phyloP scores from a whole-genome alignment of 2,888 invertebrate genomes.

The Drosophila mercatorum region DNA sequence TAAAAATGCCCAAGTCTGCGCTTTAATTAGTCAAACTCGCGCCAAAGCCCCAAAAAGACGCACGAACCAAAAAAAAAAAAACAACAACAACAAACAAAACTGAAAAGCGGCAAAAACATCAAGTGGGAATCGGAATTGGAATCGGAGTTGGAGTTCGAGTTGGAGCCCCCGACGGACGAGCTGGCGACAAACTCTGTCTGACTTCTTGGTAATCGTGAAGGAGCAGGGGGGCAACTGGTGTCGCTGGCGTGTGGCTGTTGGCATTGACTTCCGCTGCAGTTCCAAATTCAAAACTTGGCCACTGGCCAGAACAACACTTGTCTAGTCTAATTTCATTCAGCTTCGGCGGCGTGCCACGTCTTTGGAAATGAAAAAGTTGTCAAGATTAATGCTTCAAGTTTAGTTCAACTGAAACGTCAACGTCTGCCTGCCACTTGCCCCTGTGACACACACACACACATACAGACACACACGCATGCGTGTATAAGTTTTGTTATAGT shows the following conservation, averaged over 20 bases:
- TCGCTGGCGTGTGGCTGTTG: conserved; percentile 53
- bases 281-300: conserved; percentile 39
- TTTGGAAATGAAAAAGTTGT: conserved; percentile 62
- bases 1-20: conserved; percentile 80
- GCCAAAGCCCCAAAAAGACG: conserved; percentile 70
- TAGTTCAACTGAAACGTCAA: conserved; percentile 38
- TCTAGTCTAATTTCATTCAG: conserved; percentile 67
- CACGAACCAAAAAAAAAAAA: conserved; percentile 57
- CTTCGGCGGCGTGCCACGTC: conserved; percentile 24
- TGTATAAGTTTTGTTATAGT: conserved; percentile 12
- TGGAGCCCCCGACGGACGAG: conserved; percentile 32
- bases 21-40: conserved; percentile 82
- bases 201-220: conserved; percentile 67
- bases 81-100: conserved; percentile 20
- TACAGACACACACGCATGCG: conserved; percentile 34
- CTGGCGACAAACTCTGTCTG: conserved; percentile 71
- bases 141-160: conserved; percentile 27
- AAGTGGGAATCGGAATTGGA: conserved; percentile 41
- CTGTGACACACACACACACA: conserved; percentile 44
- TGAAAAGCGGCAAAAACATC: conserved; percentile 25
- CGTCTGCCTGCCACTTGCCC: conserved; percentile 68
- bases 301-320: conserved; percentile 62
- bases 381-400: conserved; percentile 67
- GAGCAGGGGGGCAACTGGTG: conserved; percentile 5
- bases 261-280: conserved; percentile 69